Conservation (phyloP, 2,797 vertebrate genomes). For the Lepus oiostolus region DNA sequence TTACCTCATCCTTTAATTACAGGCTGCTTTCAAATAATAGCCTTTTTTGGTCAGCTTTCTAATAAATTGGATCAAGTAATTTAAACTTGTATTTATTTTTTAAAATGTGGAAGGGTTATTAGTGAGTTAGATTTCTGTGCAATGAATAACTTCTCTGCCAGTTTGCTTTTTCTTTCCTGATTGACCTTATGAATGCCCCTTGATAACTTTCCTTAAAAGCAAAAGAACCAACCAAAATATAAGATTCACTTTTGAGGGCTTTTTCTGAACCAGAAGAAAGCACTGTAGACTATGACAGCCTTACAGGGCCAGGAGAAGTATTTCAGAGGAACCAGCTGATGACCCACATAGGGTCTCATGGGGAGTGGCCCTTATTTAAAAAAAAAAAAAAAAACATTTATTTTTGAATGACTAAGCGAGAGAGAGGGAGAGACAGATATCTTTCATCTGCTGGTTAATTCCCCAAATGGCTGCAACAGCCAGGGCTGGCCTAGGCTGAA, state of each 20-base stretch:
- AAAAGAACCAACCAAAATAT: neutral
- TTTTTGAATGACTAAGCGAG: no score
- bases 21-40: neutral
- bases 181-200: constrained; percentile 28
- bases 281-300: no score
- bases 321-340: fast-evolving
- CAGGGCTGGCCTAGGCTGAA: no score
- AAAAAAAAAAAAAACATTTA: no score
- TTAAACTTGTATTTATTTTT: constrained; percentile 61
- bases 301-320: neutral
- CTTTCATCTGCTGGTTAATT: no score
- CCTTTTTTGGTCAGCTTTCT: neutral
- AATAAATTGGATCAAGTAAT: constrained; percentile 62
- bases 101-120: neutral
- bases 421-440: no score
- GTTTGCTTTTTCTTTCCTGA: constrained; percentile 26
- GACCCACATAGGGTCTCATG: neutral
- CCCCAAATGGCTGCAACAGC: no score
- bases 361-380: no score
- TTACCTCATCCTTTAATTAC: constrained; percentile 23
- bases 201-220: constrained; percentile 31
- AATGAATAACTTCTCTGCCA: constrained; percentile 32
- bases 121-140: constrained; percentile 12
- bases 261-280: neutral
- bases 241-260: neutral